Conservation (phyloP, 2,797 vertebrate genomes). For the Hyperoplus lanceolatus region DNA sequence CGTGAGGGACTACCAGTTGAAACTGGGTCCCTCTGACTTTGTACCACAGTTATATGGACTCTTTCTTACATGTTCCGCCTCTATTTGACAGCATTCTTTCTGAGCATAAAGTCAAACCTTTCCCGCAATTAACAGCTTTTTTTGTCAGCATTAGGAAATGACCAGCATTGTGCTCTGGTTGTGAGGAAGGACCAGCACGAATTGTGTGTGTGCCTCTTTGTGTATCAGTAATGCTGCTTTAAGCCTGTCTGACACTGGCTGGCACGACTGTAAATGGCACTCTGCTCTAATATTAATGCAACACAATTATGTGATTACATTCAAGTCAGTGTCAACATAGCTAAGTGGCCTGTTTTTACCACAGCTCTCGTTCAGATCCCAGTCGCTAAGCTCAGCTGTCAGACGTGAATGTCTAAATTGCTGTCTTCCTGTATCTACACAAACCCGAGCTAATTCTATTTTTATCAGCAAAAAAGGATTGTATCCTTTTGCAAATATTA, state of each 20-base stretch:
- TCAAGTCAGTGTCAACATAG: conserved; percentile 54
- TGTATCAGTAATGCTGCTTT: conserved; percentile 34
- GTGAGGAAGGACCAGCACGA: conserved; percentile 18
- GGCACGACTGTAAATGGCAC: conserved; percentile 55
- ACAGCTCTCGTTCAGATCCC: conserved; percentile 34
- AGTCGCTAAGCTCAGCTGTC: conserved; percentile 41
- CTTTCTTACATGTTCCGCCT: background rate
- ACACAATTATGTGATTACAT: conserved; percentile 80
- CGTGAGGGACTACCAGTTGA: conserved; percentile 9
- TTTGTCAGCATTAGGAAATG: conserved; percentile 18
- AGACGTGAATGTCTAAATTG: conserved; percentile 18
- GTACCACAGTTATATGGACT: conserved; percentile 14
- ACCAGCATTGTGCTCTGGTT: background rate
- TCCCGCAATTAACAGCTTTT: background rate
- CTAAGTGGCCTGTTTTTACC: conserved; percentile 63
- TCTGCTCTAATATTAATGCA: conserved; percentile 78
- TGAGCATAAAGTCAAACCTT: background rate
- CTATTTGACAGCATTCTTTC: conserved; percentile 2
- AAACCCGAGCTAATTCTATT: conserved; percentile 40
- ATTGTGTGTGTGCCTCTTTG: background rate
- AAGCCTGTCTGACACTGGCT: conserved; percentile 52
- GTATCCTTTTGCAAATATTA: conserved; percentile 25
- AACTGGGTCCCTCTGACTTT: conserved; percentile 49
- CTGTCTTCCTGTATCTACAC: conserved; percentile 15
- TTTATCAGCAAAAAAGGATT: conserved; percentile 3